These are phyloP conservation scores for Cossypha caffra DNA, from an alignment of 2,797 vertebrate genomes.

Conservation along the genomic window DNA sequence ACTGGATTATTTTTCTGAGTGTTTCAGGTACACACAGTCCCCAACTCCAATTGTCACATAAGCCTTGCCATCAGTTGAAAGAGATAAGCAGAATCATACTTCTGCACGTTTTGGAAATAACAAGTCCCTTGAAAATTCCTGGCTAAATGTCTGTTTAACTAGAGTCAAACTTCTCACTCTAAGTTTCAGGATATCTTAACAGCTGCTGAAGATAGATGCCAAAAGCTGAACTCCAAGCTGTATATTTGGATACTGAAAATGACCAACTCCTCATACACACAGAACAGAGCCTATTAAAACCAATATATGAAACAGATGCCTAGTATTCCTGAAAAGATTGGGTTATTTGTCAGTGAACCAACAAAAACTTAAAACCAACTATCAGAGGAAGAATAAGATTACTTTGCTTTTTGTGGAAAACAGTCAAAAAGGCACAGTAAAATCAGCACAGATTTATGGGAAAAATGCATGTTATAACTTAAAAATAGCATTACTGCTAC, in stretches of 20 bases:
- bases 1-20: background rate
- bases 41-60: background rate
- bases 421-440: background rate
- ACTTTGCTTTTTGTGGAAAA: background rate
- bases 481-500: conserved; percentile 14
- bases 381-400: background rate
- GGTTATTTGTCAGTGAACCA: background rate
- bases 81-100: background rate
- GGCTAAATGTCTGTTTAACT: background rate
- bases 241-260: background rate
- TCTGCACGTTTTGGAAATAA: background rate
- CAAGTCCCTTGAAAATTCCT: background rate
- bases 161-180: background rate
- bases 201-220: background rate
- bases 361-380: background rate
- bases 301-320: background rate
- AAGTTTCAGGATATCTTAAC: background rate
- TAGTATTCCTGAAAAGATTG: background rate
- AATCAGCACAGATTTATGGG: background rate
- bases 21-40: background rate
- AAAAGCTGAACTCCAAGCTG: background rate
- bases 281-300: background rate
- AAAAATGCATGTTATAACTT: background rate
- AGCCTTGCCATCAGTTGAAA: background rate
- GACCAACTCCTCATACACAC: background rate